Conservation (phyloP, 2,113 vertebrate species). For the Embiotoca jacksoni region DNA sequence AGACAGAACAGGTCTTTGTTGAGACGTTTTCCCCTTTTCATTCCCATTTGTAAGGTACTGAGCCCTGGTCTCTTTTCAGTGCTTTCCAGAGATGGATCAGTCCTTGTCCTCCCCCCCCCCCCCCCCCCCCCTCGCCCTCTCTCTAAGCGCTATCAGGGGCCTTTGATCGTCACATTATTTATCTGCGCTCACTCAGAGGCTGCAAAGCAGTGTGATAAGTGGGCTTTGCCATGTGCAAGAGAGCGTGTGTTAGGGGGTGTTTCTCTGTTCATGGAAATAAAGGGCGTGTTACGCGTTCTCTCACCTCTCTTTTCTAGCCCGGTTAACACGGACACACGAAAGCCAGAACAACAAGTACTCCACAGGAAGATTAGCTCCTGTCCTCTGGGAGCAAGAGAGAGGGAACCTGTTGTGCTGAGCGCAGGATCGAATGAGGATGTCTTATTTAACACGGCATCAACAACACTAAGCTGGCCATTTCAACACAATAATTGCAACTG, state of each 20-base stretch:
- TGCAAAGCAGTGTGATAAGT: constrained; percentile 69
- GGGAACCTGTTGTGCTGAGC: constrained; percentile 47
- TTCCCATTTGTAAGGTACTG: constrained; percentile 49
- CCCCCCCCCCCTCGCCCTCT: not conserved
- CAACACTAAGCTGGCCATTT: constrained; percentile 13
- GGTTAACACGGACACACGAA: constrained; percentile 24
- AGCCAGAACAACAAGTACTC: constrained; percentile 46
- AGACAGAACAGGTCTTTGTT: constrained; percentile 34
- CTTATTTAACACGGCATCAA: constrained; percentile 10
- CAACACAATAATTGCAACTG: not conserved
- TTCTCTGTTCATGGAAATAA: constrained; percentile 49
- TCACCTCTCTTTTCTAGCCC: constrained; percentile 22
- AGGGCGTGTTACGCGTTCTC: constrained; percentile 30
- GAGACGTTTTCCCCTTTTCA: constrained; percentile 43
- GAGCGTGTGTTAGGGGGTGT: constrained; percentile 39
- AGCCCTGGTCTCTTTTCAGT: constrained; percentile 51
- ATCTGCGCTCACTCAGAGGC: constrained; percentile 72
- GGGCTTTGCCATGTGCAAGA: constrained; percentile 55
- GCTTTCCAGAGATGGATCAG: constrained; percentile 58
- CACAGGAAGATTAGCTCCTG: constrained; percentile 42
- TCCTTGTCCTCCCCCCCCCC: constrained; percentile 26
- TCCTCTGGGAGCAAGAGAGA: constrained; percentile 34
- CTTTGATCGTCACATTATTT: constrained; percentile 75
- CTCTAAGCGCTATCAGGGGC: constrained; percentile 52
- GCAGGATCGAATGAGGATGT: not conserved